Base-by-base conservation (phyloP, 2,797 vertebrate species). In the Zonotrichia albicollis region DNA sequence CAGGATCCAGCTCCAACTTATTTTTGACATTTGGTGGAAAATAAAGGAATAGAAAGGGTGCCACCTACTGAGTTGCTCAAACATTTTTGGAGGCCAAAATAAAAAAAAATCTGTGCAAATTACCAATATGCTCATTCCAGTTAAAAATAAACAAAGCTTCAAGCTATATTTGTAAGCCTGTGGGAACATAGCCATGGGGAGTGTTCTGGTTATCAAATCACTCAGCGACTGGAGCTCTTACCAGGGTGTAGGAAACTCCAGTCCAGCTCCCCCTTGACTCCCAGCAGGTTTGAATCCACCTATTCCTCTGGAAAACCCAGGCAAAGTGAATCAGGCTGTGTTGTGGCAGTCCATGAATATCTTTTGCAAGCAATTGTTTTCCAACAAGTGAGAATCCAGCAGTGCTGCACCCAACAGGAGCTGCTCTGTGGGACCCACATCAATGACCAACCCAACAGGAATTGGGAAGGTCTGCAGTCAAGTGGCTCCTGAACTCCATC, bases 1-100 rank as follows among this genome's bases (percentile, higher is more conserved):
- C 32, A 82, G 82, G 58, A 54, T 78, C 62, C 84, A 77, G 71
- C 55, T 91, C 75, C 54, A 54, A 84, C 80, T 86, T 93, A 82
- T 87, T 96, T 83, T 82, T 83, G 91, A 78, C 71, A 16, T 70
- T 84, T 40, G 40, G n/a, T 94, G 70, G 80, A 96, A 97, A 97
- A 92, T 93, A 96, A 97, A 97, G 95, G 95, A 97, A 97, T 97
- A 97, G 97, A 98, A 98, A 98, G 96, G 97, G 98, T 97, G 97
- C 98, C 98, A 98, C 92, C 98, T 98, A 97, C 96, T 97, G 98
- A 97, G 97, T 66, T 29, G 20, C 93, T 97, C 48, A 48, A 93
- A 97, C 38, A 54, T 87, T 95, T 93, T 81, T 94, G 81, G 85
- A 92, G 95, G 92, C 85, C 15, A 67, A 96, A 95, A n/a, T n/a